Conservation (phyloP, 2,888 invertebrate species). For the Tachina grossa region DNA sequence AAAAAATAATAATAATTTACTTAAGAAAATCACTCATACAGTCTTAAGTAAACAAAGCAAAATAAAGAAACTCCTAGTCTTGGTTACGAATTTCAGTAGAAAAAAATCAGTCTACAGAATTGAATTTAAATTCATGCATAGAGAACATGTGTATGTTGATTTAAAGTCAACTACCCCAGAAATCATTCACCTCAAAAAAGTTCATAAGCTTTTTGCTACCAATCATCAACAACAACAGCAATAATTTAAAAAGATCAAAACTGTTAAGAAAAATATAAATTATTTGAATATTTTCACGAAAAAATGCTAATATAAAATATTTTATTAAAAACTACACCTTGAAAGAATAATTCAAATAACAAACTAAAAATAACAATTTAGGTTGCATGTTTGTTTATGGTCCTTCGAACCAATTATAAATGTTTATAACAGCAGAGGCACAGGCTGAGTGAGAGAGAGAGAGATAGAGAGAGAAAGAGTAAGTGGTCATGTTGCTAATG, state of each 20-base stretch:
- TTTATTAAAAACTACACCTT: too few species aligned
- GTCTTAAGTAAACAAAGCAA: background rate
- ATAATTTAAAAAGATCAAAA: background rate
- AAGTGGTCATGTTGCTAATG: too few species aligned
- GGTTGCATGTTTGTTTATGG: background rate
- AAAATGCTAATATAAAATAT: too few species aligned
- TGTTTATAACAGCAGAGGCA: too few species aligned
- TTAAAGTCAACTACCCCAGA: conserved; percentile 71
- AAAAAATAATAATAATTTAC: conserved; percentile 57
- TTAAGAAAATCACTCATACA: conserved; percentile 52
- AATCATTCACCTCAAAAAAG: conserved; percentile 73
- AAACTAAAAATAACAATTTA: background rate
- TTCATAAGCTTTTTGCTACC: conserved; percentile 67
- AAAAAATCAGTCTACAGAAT: conserved; percentile 40
- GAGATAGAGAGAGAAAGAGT: too few species aligned
- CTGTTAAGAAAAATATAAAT: background rate
- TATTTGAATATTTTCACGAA: too few species aligned
- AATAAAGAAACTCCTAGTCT: conserved; percentile 36
- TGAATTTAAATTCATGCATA: conserved; percentile 52
- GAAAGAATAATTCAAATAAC: background rate
- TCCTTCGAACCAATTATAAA: background rate
- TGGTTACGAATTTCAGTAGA: conserved; percentile 51
- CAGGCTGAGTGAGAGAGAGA: too few species aligned
- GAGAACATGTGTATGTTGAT: conserved; percentile 68
- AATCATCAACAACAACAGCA: background rate